Evolutionary conservation across 2,797 vertebrate species (phyloP).

Genomic region (Xiphorhynchus erythropygius): DNA sequence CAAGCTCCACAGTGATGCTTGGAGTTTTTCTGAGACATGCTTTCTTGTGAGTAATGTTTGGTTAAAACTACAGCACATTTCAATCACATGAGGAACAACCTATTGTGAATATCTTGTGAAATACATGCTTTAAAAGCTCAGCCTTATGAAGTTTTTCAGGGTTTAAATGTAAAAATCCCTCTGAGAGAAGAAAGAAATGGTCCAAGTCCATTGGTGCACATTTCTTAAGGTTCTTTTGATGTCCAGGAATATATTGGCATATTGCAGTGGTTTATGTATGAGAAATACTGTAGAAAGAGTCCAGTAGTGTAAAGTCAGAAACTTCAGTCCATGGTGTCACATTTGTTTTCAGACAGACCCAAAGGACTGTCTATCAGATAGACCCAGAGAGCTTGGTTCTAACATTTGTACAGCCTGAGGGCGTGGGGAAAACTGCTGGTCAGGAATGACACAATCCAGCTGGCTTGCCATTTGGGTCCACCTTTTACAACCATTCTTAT

Average conservation of each 20-base stretch:
- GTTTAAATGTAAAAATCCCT: not conserved
- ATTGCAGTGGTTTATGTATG: not conserved
- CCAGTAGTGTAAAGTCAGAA: not conserved
- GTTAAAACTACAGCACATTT: not conserved
- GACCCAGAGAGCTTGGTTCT: not conserved
- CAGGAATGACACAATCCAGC: not conserved
- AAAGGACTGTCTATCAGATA: not conserved
- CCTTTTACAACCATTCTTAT: not conserved
- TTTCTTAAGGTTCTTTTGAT: not conserved
- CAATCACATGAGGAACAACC: not conserved
- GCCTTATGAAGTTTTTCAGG: not conserved
- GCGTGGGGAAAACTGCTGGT: not conserved
- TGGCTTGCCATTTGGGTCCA: not conserved
- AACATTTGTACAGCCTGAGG: not conserved
- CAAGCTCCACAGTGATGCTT: not conserved
- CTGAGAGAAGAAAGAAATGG: not conserved
- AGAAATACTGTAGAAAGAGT: not conserved
- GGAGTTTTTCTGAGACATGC: not conserved
- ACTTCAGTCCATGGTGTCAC: not conserved
- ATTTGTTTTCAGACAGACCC: not conserved
- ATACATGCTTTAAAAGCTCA: not conserved
- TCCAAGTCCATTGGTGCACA: fast-evolving
- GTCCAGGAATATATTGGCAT: not conserved
- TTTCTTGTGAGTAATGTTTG: not conserved
- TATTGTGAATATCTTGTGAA: not conserved